A percentile compares a stretch with the other conserved stretches of the same genome.
These are phyloP conservation scores for Heliangelus exortis DNA, from an alignment of 2,797 vertebrate species.

Conservation along the genomic window DNA sequence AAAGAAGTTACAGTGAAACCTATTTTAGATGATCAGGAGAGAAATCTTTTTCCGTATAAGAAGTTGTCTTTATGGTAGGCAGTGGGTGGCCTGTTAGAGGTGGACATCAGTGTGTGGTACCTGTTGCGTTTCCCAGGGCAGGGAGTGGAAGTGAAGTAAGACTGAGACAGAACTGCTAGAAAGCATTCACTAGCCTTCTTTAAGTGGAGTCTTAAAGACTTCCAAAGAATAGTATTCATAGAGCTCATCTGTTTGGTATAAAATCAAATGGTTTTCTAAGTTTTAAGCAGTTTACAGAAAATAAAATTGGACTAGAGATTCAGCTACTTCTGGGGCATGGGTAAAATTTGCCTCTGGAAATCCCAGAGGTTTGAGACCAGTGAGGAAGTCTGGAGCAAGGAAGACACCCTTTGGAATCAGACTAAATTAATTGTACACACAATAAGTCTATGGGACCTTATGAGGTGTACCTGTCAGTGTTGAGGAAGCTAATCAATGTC, in stretches of 20 bases:
- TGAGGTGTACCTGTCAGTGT: background rate
- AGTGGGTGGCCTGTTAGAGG: background rate
- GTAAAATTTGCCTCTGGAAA: background rate
- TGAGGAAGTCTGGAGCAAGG: background rate
- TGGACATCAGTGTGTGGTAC: background rate
- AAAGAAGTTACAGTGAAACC: background rate
- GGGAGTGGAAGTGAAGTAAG: background rate
- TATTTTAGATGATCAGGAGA: background rate
- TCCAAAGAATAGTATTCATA: background rate
- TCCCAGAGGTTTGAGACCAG: background rate
- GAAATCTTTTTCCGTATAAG: background rate
- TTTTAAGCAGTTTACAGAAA: background rate
- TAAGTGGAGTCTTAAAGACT: background rate
- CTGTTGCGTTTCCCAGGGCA: accelerated
- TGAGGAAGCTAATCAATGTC: background rate
- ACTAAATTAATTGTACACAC: background rate
- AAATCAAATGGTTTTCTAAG: background rate
- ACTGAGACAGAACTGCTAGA: background rate
- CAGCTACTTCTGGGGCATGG: background rate
- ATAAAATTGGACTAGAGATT: background rate
- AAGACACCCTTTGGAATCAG: background rate
- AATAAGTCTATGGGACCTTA: background rate
- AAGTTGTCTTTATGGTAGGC: background rate
- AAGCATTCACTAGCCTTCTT: background rate
- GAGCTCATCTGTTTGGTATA: background rate